phyloP scores from a whole-genome alignment of 1,140 invertebrate species.

The Meloidogyne hapla region DNA sequence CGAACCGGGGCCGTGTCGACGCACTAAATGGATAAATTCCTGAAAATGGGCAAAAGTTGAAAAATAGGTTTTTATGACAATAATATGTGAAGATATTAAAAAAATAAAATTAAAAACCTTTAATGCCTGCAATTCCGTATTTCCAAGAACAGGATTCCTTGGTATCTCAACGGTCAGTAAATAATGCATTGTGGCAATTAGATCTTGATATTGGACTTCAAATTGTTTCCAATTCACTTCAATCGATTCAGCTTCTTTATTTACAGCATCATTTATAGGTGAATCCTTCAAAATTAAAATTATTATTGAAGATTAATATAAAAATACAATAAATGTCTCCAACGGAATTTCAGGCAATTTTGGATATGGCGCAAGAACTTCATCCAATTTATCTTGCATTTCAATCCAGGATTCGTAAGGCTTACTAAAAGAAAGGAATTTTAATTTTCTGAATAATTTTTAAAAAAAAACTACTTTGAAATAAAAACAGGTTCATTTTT shows the following conservation, averaged over 20 bases:
- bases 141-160: slow-evolving; percentile 29
- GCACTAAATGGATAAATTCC: slow-evolving; percentile 55
- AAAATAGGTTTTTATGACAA: too few species aligned
- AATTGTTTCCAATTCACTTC: slow-evolving; percentile 47
- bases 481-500: slow-evolving; percentile 31
- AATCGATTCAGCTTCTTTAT: not conserved
- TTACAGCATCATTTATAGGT: not conserved
- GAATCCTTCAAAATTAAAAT: not conserved
- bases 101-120: not conserved
- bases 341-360: not conserved
- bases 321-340: not conserved
- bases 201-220: slow-evolving; percentile 47
- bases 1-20: slow-evolving; percentile 58
- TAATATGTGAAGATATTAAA: too few species aligned
- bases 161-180: slow-evolving; percentile 52
- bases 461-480: slow-evolving; percentile 32
- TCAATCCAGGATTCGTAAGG: slow-evolving; percentile 32
- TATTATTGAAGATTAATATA: not conserved
- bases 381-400: slow-evolving; percentile 27
- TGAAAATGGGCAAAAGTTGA: slow-evolving; percentile 20
- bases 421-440: slow-evolving; percentile 7
- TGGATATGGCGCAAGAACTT: slow-evolving; percentile 15
- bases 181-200: slow-evolving; percentile 40
- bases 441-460: not conserved
- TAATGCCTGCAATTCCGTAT: slow-evolving; percentile 23